Conservation (phyloP, 2,113 vertebrate species). For the Myxocyprinus asiaticus region DNA sequence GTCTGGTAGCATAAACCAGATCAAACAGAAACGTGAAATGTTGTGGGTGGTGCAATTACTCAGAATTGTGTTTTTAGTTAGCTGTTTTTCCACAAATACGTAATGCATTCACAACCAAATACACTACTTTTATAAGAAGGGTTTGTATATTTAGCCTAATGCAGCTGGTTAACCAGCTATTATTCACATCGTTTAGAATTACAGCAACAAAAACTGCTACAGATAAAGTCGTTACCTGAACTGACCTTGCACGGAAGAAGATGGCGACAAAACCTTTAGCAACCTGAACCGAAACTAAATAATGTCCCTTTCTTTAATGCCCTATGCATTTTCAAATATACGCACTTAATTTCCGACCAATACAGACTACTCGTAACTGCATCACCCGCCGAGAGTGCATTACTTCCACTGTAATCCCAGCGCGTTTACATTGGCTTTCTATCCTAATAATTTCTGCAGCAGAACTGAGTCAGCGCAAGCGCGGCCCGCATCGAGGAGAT, state of each 20-base stretch:
- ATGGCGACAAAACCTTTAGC: not conserved
- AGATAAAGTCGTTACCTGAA: not conserved
- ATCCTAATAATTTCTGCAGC: not conserved
- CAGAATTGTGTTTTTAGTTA: not conserved
- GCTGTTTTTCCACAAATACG: not conserved
- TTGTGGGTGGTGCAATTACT: not conserved
- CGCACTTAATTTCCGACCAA: not conserved
- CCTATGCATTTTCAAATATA: not conserved
- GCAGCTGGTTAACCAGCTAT: not conserved
- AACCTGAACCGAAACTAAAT: not conserved
- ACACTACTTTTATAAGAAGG: not conserved
- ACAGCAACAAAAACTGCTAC: not conserved
- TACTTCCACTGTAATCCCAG: not conserved
- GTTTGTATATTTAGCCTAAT: not conserved
- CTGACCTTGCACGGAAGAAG: not conserved
- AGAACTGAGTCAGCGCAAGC: not conserved
- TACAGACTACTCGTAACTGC: not conserved
- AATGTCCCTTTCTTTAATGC: too few species aligned
- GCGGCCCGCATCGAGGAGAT: conserved; percentile 9
- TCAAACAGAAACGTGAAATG: not conserved
- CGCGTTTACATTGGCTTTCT: not conserved
- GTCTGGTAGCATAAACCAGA: conserved; percentile 28
- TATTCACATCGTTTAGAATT: not conserved
- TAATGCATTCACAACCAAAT: conserved; percentile 5
- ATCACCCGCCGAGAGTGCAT: not conserved